Evolutionary conservation across 92 coral and sea anemone species (phyloP).

Genomic region (Zoanthus sansibaricus): DNA sequence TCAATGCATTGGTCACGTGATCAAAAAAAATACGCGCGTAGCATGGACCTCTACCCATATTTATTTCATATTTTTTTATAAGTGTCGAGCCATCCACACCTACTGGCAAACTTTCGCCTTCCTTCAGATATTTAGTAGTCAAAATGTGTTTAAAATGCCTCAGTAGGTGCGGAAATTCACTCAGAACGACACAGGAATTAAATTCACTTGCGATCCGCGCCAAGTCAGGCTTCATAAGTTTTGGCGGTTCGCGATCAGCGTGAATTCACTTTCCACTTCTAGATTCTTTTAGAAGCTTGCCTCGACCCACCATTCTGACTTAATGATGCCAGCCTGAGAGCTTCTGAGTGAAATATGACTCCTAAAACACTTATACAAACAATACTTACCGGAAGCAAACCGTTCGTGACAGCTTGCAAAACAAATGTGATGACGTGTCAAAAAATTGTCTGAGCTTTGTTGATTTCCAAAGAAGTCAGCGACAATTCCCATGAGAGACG

Average conservation of each 20-base stretch:
- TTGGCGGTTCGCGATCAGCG: slow-evolving; percentile 42
- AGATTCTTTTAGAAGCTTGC: no score
- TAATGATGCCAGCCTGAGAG: no score
- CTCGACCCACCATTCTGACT: no score
- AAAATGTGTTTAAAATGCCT: slow-evolving; percentile 37
- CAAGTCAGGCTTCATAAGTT: slow-evolving; percentile 48
- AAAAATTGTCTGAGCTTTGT: no score
- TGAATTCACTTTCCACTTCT: no score
- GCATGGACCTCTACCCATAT: slow-evolving; percentile 57
- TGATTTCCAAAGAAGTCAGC: no score
- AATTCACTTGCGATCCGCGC: slow-evolving; percentile 48
- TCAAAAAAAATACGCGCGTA: slow-evolving; percentile 60
- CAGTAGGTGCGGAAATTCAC: slow-evolving; percentile 41
- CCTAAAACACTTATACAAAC: no score
- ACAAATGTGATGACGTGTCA: no score
- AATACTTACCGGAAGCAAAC: no score
- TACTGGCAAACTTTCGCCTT: slow-evolving; percentile 44
- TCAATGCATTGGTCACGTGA: slow-evolving; percentile 58
- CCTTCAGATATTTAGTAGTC: slow-evolving; percentile 30
- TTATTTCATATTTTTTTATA: slow-evolving; percentile 46
- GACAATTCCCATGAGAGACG: no score
- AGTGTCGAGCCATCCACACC: slow-evolving; percentile 63
- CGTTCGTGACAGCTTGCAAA: no score
- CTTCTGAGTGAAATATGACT: no score
- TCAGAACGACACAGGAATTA: slow-evolving; percentile 42